These are phyloP conservation scores for Alca torda DNA, from an alignment of 2,797 vertebrate genomes.

Conservation along the genomic window DNA sequence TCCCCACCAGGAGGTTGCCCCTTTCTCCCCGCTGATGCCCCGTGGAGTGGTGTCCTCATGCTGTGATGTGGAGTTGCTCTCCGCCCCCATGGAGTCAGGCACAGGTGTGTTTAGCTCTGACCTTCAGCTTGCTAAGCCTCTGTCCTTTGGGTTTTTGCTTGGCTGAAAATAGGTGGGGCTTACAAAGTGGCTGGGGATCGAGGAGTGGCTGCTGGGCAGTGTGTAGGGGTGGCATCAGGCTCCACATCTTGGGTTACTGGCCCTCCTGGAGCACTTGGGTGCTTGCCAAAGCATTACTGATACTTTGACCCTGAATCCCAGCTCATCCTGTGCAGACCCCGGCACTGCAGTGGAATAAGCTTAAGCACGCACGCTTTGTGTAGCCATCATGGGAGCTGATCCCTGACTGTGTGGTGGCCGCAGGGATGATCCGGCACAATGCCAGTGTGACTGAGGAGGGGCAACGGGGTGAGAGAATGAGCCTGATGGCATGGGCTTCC, in stretches of 20 bases:
- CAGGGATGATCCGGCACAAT: background rate
- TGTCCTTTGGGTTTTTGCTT: background rate
- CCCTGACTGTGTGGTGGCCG: background rate
- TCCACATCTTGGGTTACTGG: fast-evolving
- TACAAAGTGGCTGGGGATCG: background rate
- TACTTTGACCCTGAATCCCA: background rate
- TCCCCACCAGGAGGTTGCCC: background rate
- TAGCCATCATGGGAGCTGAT: background rate
- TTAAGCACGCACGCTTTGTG: background rate
- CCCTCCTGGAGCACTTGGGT: background rate
- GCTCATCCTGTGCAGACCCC: background rate
- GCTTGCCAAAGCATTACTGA: background rate
- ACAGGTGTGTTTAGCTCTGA: background rate
- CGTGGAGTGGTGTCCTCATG: fast-evolving
- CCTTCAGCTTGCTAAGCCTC: background rate
- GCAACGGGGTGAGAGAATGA: background rate
- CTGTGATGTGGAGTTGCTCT: background rate
- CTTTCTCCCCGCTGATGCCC: background rate
- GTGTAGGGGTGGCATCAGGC: background rate
- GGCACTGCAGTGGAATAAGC: background rate
- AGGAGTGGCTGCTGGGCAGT: background rate
- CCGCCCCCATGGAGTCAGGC: background rate
- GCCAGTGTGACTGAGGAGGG: background rate
- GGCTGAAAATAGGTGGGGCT: background rate
- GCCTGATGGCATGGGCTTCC: background rate